Evolutionary conservation across 2,113 vertebrate species (phyloP), one percentile per base, ranked within the genome.

Genomic region (Glaucidium brasilianum): DNA sequence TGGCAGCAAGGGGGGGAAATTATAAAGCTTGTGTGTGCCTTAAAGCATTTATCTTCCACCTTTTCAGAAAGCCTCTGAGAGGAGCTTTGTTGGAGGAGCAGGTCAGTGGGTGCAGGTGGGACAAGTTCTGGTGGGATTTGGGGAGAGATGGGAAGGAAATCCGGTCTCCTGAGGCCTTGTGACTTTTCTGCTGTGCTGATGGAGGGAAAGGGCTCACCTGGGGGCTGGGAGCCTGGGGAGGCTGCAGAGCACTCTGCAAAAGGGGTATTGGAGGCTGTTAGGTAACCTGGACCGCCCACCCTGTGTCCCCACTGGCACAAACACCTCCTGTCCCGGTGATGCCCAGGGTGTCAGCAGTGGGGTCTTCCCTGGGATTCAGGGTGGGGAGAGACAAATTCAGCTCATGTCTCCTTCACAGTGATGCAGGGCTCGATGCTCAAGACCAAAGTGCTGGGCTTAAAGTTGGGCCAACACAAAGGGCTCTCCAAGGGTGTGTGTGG

Each of bases 71-170:
- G 17, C 1, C 32, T 72, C 17, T 0, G 2, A 10, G 41, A 43
- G n/a, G 12, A 45, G 35, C 14, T 29, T 9, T 45, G 23, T 4
- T 18, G 3, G 12, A 30, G 15, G 14, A 80, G 50, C 30, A 34
- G 50, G 17, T 34, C 1, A 4, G 27, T 15, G 41, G 21, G 9
- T 12, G 58, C n/a, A 56, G 63, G 9, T 60, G 68, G 59, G 27
- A 39, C 3, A 4, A 0, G 3, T 23, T 20, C 53, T 0, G 0
- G 22, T 49, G 25, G 66, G 32, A 55, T 53, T 6, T 78, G 68
- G 71, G 56, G 50, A 75, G 62, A 22, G 25, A 1, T 12, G 16
- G n/a, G 34, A 62, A 88, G 47, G 17, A 56, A 91, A 9, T 10
- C 43, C 19, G 18, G 45, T 39, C 8, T 58, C 39, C 16, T 41